These are phyloP conservation scores for Phrynocephalus versicolor DNA, from an alignment of 2,113 vertebrate species.

Conservation along the genomic window DNA sequence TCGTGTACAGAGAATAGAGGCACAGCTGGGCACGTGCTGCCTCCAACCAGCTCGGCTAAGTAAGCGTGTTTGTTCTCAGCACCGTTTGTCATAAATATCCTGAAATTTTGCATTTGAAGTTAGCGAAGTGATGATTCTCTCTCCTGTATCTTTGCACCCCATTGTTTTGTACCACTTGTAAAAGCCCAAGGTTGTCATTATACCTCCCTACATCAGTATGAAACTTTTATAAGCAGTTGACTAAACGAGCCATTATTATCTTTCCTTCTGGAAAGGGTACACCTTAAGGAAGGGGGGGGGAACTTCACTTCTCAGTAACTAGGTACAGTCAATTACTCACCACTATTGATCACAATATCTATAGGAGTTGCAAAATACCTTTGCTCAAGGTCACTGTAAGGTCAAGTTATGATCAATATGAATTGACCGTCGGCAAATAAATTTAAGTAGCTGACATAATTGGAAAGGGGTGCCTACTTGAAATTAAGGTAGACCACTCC, in stretches of 20 bases:
- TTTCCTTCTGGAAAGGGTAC: slow-evolving; percentile 78
- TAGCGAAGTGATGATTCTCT: slow-evolving; percentile 77
- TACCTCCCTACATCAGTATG: slow-evolving; percentile 80
- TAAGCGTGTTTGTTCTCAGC: slow-evolving; percentile 62
- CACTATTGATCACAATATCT: slow-evolving; percentile 88
- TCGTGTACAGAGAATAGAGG: slow-evolving; percentile 62
- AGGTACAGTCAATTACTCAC: slow-evolving; percentile 83
- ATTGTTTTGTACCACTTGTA: slow-evolving; percentile 77
- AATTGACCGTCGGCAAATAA: slow-evolving; percentile 89
- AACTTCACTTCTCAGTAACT: slow-evolving; percentile 83
- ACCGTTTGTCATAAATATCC: slow-evolving; percentile 72
- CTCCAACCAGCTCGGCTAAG: slow-evolving; percentile 52
- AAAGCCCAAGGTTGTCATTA: slow-evolving; percentile 79
- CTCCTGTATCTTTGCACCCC: slow-evolving; percentile 72
- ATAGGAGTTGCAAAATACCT: slow-evolving; percentile 81
- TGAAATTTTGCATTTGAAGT: slow-evolving; percentile 74
- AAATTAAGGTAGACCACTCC: slow-evolving; percentile 83
- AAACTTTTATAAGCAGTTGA: slow-evolving; percentile 78
- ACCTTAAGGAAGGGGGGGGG: slow-evolving; percentile 51
- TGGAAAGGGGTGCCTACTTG: slow-evolving; percentile 73
- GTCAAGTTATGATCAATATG: slow-evolving; percentile 88
- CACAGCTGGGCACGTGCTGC: slow-evolving; percentile 62
- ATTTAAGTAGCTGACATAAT: slow-evolving; percentile 84
- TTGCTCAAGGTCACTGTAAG: slow-evolving; percentile 85
- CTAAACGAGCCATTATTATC: slow-evolving; percentile 82